phyloP scores from a whole-genome alignment of 2,113 vertebrate genomes.

The Silurus meridionalis region DNA sequence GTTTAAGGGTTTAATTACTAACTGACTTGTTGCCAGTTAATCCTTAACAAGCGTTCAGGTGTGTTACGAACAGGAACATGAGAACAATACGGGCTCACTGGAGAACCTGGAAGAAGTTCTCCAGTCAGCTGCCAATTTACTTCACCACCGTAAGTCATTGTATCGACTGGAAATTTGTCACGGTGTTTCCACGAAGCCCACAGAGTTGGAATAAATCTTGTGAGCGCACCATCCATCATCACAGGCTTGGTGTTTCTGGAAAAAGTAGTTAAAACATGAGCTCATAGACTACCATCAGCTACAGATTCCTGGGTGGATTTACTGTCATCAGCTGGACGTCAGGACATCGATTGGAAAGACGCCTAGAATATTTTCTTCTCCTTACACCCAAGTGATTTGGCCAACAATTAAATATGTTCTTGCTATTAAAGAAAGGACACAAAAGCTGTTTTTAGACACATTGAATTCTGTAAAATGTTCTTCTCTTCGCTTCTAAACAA shows the following conservation, averaged over 20 bases:
- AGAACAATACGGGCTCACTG: neutral
- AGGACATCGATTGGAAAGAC: no score
- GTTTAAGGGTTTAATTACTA: neutral
- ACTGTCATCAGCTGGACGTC: no score
- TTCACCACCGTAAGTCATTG: neutral
- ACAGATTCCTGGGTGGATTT: neutral
- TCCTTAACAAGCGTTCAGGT: neutral
- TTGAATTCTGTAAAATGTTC: neutral
- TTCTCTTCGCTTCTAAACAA: neutral
- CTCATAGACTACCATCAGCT: neutral
- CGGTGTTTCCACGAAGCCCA: neutral
- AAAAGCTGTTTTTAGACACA: neutral
- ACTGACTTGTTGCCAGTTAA: conserved; percentile 2
- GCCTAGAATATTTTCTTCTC: neutral
- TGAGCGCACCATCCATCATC: neutral
- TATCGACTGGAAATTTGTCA: neutral
- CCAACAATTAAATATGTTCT: neutral
- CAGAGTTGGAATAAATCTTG: neutral
- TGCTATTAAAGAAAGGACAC: neutral
- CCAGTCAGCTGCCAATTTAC: neutral
- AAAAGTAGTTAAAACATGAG: conserved; percentile 11
- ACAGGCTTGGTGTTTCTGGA: neutral
- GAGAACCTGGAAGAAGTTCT: neutral
- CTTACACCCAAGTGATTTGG: neutral
- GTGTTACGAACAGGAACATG: neutral